Base-by-base conservation (phyloP, 2,797 vertebrate genomes). In the Neosilurus hyrtlii region DNA sequence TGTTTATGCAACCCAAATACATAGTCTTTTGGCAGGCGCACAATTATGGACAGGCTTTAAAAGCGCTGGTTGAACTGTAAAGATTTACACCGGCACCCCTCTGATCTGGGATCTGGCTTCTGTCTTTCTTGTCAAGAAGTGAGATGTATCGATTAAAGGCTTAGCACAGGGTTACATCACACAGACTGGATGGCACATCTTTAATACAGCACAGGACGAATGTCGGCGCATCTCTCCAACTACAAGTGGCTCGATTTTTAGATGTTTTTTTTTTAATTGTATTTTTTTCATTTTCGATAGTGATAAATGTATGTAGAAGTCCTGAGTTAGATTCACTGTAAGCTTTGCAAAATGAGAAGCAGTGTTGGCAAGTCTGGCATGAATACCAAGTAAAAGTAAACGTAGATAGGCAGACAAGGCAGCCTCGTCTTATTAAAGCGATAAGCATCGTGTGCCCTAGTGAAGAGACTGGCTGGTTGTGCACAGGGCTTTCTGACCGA, bases 141-240 rank as follows among this genome's bases (percentile, higher is more conserved):
- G 90, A 94, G 93, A 94, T 93, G 92, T 93, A 95, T 95, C 90
- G 94, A 95, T 95, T 94, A 95, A 94, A 92, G 94, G 92, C 93
- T 95, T 95, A 94, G 91, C 93, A 91, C 90, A 18, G 86, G 91
- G 90, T 91, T 92, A 89, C 91, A 91, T 93, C 91, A 91, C 89
- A 90, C 89, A 89, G 89, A 91, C 91, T 88, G 86, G 88, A 87
- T 89, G 86, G 51, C 85, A 79, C 86, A 84, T 81, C 82, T 84
- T 79, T 24, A 57, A 70, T 63, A 81, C 73, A 70, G 85, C 82
- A 67, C 82, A 26, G 71, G 81, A 82, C 61, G 66, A 82, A 82
- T 85, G 83, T 90, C 88, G 77, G 66, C 86, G 87, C 87, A 22
- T 89, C 85, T 86, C 86, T 61, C 30, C 30, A 37, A 59, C 26